Base-by-base conservation (phyloP, 1,140 invertebrate species). In the Chionoecetes opilio region DNA sequence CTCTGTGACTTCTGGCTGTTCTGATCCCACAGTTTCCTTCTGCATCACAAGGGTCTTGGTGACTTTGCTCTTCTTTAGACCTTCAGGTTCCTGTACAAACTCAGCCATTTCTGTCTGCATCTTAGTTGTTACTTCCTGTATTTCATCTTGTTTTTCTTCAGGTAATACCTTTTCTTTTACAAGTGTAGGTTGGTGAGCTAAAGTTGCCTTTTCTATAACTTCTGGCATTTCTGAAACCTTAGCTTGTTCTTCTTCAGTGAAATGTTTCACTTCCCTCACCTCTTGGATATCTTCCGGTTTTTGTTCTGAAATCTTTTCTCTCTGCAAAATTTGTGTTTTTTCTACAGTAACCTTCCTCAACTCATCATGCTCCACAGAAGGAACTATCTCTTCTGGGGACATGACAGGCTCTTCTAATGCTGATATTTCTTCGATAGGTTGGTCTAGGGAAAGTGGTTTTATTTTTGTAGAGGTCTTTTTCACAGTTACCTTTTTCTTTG, bases 51-150 rank as follows among this genome's bases (percentile, higher is more conserved):
- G 38, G 38, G 94, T 90, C 82, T 92, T 92, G n/a, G 75, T 84
- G 32, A 93, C 93, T 95, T 46, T 94, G 26, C 91, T 93, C 82
- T n/a, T 86, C 82, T 92, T 11, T 53, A 92, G 41, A 84, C 53
- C 29, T 26, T 92, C n/a, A 85, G 94, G 95, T 87, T 95, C 93
- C 75, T 95, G 29, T 37, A 82, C 26, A 85, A 41, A 8, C 34
- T 94, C 9, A 84, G 95, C 91, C 31, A 5, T 89, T 86, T 92
- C 53, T 82, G 32, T 92, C 29, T 75, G 38, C 21, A 91, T 2
- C 82, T 32, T 85, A 3, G 41, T 63, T 14, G n/a, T 95, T 29
- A 82, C 87, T 84, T 94, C 87, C 31, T 84, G 29, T 17, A 82
- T n/a, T 0, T 82, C 53, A 29, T 90, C 93, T 21, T 53, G 87